These are phyloP conservation scores for Speoplatyrhinus poulsoni DNA, from an alignment of 2,113 vertebrate genomes.

Conservation along the genomic window DNA sequence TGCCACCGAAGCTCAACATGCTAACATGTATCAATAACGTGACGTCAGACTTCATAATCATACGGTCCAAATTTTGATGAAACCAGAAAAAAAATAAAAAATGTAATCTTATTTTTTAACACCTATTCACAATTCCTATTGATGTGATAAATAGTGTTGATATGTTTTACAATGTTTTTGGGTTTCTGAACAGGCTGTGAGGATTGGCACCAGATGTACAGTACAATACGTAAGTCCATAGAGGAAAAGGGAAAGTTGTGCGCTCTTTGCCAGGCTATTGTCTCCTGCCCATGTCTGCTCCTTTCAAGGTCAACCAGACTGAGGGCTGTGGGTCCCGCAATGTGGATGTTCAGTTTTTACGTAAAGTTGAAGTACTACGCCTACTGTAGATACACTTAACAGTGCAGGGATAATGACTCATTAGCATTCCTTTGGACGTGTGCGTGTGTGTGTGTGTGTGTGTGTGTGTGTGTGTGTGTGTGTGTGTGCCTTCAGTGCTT, in stretches of 20 bases:
- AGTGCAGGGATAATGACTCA: too few relatives aligned
- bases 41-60: too few relatives aligned
- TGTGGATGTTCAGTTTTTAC: too few relatives aligned
- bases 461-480: neutral
- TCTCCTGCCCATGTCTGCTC: neutral
- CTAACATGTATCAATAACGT: too few relatives aligned
- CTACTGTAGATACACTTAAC: neutral
- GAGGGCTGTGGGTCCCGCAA: neutral
- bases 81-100: too few relatives aligned
- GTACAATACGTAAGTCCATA: neutral
- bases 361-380: too few relatives aligned
- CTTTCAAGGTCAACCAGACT: neutral
- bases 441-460: neutral
- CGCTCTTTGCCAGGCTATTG: neutral
- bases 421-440: neutral
- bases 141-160: too few relatives aligned
- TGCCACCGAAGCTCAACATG: too few relatives aligned
- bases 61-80: too few relatives aligned
- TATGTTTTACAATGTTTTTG: too few relatives aligned
- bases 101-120: too few relatives aligned
- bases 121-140: too few relatives aligned
- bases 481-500: neutral
- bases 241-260: neutral
- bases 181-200: neutral
- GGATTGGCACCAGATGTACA: neutral